Percentiles rank a stretch among this genome's conserved stretches.
Conservation (phyloP, 2,888 invertebrate species). For the Tenthredo livida region DNA sequence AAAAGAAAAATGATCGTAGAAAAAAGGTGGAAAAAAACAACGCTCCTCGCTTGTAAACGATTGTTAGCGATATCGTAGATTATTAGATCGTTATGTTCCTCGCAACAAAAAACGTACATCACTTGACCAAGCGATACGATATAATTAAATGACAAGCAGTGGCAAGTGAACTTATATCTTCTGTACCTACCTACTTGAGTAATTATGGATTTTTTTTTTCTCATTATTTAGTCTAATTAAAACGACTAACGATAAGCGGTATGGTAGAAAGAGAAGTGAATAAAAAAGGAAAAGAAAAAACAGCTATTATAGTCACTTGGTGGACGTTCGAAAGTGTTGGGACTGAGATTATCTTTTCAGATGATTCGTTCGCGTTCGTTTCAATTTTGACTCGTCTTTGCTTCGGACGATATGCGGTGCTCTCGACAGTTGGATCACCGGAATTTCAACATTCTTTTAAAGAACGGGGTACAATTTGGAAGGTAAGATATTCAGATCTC, state of each 20-base stretch:
- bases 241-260: conserved; percentile 40
- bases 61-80: conserved; percentile 48
- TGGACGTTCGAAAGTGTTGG: conserved; percentile 43
- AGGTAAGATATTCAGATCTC: conserved; percentile 52
- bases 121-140: conserved; percentile 43
- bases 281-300: neutral
- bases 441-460: conserved; percentile 53
- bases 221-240: conserved; percentile 48
- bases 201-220: conserved; percentile 32
- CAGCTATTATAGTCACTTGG: conserved; percentile 20
- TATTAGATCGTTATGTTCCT: conserved; percentile 40
- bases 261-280: neutral
- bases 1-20: neutral
- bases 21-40: neutral
- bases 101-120: conserved; percentile 4
- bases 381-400: conserved; percentile 42
- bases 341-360: conserved; percentile 44
- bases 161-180: conserved; percentile 35
- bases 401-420: neutral
- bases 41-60: conserved; percentile 48
- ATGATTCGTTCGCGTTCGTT: conserved; percentile 49
- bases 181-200: conserved; percentile 26
- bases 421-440: conserved; percentile 44
- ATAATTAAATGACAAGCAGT: conserved; percentile 44
- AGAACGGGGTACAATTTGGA: conserved; percentile 52